A percentile compares a stretch with the other conserved stretches of the same genome.
Evolutionary conservation across 2,888 invertebrate genomes (phyloP).

Genomic region (Luffia ferchaultella): DNA sequence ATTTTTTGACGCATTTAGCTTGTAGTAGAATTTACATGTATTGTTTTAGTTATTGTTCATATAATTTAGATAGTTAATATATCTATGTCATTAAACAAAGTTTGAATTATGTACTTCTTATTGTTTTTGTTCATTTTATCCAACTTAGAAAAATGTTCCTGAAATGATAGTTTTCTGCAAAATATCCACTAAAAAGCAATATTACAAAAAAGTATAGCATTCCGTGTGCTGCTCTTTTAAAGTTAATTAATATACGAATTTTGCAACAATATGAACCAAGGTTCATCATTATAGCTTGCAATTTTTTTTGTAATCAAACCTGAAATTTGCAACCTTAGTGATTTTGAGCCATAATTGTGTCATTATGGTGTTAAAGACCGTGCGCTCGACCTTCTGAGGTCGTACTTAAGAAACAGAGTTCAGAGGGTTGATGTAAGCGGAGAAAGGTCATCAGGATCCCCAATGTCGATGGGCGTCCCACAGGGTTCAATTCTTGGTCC

Average conservation of each 20-base stretch:
- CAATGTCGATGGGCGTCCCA: too few relatives aligned
- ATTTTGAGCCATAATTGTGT: not conserved
- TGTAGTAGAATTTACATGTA: not conserved
- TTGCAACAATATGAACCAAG: slow-evolving; percentile 3
- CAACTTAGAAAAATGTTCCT: slow-evolving; percentile 6
- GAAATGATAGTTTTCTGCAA: slow-evolving; percentile 5
- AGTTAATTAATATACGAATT: slow-evolving; percentile 5
- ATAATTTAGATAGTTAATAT: not conserved
- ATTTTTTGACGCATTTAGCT: not conserved
- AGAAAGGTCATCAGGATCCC: too few relatives aligned
- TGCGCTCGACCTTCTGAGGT: too few relatives aligned
- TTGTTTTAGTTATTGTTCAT: not conserved
- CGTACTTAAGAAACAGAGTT: too few relatives aligned
- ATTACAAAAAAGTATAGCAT: slow-evolving; percentile 5
- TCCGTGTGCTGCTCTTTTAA: slow-evolving; percentile 5
- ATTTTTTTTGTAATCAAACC: slow-evolving; percentile 3
- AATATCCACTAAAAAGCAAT: slow-evolving; percentile 2
- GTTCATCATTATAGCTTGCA: slow-evolving; percentile 2
- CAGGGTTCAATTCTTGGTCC: too few relatives aligned
- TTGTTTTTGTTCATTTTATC: not conserved
- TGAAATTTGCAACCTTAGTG: slow-evolving; percentile 6
- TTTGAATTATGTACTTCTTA: not conserved
- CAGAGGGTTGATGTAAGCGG: too few relatives aligned
- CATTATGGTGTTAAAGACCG: too few relatives aligned
- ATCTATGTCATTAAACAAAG: not conserved